phyloP scores from a whole-genome alignment of 2,888 invertebrate genomes.

The Nemoura dubitans region DNA sequence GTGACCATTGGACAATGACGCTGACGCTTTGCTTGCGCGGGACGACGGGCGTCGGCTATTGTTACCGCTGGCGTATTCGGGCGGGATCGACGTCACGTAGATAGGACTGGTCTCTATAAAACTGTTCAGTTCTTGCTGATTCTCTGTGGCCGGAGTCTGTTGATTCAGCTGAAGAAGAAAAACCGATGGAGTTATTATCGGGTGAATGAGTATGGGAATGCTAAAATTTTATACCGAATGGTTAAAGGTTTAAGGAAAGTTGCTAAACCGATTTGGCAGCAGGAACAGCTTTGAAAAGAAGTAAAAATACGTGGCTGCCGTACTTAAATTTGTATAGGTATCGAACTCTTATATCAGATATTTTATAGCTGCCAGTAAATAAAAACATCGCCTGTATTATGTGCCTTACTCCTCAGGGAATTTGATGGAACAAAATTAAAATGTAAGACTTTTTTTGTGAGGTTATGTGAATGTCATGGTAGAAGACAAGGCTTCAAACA shows the following conservation, averaged over 20 bases:
- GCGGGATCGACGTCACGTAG: conserved; percentile 76
- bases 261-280: not conserved
- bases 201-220: conserved; percentile 46
- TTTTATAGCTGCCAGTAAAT: not conserved
- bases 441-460: not conserved
- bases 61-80: conserved; percentile 47
- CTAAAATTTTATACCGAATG: conserved; percentile 25
- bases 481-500: not conserved
- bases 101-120: conserved; percentile 84
- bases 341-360: not conserved
- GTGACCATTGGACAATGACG: conserved; percentile 52
- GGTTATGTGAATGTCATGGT: not conserved
- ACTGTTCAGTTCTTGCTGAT: conserved; percentile 73
- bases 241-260: not conserved
- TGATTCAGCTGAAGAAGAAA: conserved; percentile 70
- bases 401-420: not conserved
- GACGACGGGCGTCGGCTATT: conserved; percentile 44
- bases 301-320: not conserved
- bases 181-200: conserved; percentile 47
- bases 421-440: not conserved
- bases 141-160: conserved; percentile 54
- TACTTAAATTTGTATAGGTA: not conserved
- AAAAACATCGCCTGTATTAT: not conserved
- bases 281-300: not conserved
- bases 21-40: conserved; percentile 44